Percentiles rank a stretch among this genome's conserved stretches.
phyloP scores from a whole-genome alignment of 1,140 invertebrate genomes.

The Ceratoteleas bidentatus region DNA sequence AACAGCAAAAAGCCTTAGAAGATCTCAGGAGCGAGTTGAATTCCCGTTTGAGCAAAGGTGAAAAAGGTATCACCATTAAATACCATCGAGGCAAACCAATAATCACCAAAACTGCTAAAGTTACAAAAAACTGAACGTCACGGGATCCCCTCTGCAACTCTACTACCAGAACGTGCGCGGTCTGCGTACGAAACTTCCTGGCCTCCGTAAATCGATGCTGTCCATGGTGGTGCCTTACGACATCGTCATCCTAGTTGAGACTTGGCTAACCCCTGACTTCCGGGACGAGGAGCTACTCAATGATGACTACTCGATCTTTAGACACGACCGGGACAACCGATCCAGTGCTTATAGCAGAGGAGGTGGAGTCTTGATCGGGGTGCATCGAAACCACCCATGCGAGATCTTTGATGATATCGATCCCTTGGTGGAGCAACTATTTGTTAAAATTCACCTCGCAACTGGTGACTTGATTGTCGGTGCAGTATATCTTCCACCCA shows the following conservation, averaged over 20 bases:
- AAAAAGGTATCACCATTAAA: not conserved
- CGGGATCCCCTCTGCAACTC: not conserved
- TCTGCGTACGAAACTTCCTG: not conserved
- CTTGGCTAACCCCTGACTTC: not conserved
- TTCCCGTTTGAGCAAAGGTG: not conserved
- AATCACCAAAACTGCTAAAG: not conserved
- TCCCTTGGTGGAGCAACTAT: not conserved
- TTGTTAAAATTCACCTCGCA: not conserved
- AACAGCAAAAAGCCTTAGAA: not conserved
- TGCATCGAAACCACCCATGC: not conserved
- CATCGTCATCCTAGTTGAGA: not conserved
- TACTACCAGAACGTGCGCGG: not conserved
- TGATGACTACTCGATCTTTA: not conserved
- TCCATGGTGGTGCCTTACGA: not conserved
- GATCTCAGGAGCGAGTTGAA: not conserved
- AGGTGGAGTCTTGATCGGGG: not conserved
- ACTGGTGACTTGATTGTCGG: too few species aligned
- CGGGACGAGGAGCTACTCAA: not conserved
- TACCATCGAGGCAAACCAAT: not conserved
- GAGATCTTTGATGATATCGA: not conserved
- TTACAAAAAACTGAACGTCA: not conserved
- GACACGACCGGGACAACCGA: not conserved
- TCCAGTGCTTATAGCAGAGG: not conserved
- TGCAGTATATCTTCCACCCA: too few species aligned
- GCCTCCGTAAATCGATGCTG: not conserved